Evolutionary conservation across 2,797 vertebrate genomes (phyloP).

Genomic region (Poecilia picta): DNA sequence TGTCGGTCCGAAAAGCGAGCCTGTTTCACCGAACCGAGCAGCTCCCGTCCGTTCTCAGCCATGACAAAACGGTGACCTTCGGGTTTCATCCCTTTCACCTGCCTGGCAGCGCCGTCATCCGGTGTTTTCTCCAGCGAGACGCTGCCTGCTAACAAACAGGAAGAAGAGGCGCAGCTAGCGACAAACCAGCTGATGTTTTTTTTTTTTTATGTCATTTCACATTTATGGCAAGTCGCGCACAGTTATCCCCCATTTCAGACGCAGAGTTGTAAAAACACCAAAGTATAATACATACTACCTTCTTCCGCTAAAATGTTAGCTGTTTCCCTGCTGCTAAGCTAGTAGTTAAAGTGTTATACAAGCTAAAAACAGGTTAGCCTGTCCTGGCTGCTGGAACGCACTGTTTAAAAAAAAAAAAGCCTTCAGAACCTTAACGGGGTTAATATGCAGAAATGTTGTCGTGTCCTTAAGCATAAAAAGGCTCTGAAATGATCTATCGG

Average conservation of each 20-base stretch:
- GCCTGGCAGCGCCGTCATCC: background rate
- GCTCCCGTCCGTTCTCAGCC: constrained; percentile 81
- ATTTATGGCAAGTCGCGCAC: background rate
- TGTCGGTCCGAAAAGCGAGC: constrained; percentile 76
- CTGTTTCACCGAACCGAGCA: constrained; percentile 66
- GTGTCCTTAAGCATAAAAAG: background rate
- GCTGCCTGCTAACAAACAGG: background rate
- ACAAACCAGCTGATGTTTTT: background rate
- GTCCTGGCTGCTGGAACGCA: constrained; percentile 19
- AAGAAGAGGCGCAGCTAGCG: background rate
- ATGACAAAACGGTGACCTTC: constrained; percentile 61
- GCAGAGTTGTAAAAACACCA: rapidly evolving
- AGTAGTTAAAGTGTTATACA: constrained; percentile 14
- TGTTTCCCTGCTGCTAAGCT: background rate
- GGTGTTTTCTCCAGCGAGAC: background rate
- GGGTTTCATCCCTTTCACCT: constrained; percentile 47
- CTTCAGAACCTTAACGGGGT: background rate
- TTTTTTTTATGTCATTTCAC: background rate
- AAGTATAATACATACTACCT: background rate
- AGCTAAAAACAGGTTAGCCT: constrained; percentile 32
- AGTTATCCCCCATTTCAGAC: background rate
- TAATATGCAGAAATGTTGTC: background rate
- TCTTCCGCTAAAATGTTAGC: background rate
- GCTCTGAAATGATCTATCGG: background rate
- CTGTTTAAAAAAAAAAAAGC: constrained; percentile 9